Evolutionary conservation across 2,797 vertebrate species (phyloP), one percentile per base, ranked within the genome.

Genomic region (Chiloscyllium punctatum): DNA sequence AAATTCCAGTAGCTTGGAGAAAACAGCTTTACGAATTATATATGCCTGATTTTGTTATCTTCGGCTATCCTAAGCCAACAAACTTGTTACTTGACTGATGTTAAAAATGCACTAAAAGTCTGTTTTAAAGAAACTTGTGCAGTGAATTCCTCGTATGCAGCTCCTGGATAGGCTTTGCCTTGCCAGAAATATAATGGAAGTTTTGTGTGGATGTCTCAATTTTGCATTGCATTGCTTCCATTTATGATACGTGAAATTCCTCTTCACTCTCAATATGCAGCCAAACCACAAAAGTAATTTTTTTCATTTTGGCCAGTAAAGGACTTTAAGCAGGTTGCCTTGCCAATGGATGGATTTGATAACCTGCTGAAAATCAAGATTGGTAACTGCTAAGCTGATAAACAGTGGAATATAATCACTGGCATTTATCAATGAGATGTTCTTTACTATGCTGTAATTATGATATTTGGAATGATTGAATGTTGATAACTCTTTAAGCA

Each of bases 11-110:
- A 51, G 98, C 98, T 96, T 98, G 98, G 96, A 97, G 98, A 95
- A 98, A 97, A 96, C 97, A 98, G 96, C 98, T 99, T 23, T 99
- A 99, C 97, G 98, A 98, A 95, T 98, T 99, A 94, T 99, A 99
- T 0, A 98, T 99, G 96, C 98, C 98, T 0, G 99, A 99, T 96
- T 99, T 99, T 96, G 98, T 98, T 96, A 98, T 99, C 88, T 99
- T 99, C 71, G 99, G 98, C 71, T 99, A 99, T 95, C 97, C 98
- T 66, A 98, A 97, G 96, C 99, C 99, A 0, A 98, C 98, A 96
- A 96, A 97, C 95, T 96, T 98, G 88, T 97, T 98, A 87, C 96
- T 97, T 95, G 97, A 97, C 96, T 97, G 48, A 95, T 95, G 42
- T 74, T 42, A 74, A 74, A 30, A 6, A 72, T 16, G 69, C 68